A percentile compares a stretch with the other conserved stretches of the same genome.
These are phyloP conservation scores for Ophthalmolycus amberensis DNA, from an alignment of 2,113 vertebrate species.

Conservation along the genomic window DNA sequence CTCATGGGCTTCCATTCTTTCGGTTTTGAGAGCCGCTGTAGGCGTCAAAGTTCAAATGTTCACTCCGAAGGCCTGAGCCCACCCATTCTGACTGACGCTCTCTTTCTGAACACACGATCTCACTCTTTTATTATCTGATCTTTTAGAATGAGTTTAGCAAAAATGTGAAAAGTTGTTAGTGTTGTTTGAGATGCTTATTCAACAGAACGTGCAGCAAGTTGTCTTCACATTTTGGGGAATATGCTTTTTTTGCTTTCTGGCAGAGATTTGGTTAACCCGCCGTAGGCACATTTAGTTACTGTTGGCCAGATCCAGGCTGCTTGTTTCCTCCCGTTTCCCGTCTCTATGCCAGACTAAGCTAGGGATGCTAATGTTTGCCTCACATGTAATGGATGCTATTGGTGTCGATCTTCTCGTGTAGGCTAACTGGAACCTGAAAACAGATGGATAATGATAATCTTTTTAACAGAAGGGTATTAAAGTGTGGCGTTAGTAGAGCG, in stretches of 20 bases:
- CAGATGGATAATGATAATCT: not conserved
- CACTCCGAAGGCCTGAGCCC: constrained; percentile 1
- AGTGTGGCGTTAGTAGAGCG: not conserved
- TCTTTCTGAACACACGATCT: not conserved
- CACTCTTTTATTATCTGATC: not conserved
- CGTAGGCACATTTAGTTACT: not conserved
- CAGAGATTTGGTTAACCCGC: not conserved
- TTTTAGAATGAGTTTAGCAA: not conserved
- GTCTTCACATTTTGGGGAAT: no score
- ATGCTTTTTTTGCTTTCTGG: not conserved
- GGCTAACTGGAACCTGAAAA: not conserved
- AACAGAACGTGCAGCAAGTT: not conserved
- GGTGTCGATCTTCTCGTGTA: no score
- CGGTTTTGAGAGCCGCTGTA: constrained; percentile 13
- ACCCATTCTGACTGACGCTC: not conserved
- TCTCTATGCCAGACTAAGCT: not conserved
- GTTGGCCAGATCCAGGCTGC: no score
- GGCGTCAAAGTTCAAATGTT: constrained; percentile 11
- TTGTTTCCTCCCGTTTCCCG: not conserved
- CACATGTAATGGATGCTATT: not conserved
- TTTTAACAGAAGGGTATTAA: not conserved
- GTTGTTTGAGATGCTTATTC: not conserved
- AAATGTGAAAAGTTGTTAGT: not conserved
- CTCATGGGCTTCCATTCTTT: constrained; percentile 28
- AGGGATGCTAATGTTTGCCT: not conserved